Evolutionary conservation across 1,140 invertebrate species (phyloP).

Genomic region (Microvelia longipes): DNA sequence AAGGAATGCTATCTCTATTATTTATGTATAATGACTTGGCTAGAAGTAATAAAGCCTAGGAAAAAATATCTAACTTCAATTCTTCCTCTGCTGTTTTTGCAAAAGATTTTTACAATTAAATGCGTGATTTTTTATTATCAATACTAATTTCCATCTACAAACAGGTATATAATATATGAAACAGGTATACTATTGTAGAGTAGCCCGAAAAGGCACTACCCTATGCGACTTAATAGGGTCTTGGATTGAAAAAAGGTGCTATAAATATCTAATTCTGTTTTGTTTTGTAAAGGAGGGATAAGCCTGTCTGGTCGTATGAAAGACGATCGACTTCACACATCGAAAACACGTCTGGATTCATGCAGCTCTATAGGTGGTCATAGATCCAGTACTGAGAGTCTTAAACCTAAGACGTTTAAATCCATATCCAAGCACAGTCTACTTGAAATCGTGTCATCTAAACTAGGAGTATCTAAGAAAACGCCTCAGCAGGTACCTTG

Average conservation of each 20-base stretch:
- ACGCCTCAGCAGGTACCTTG: constrained; percentile 33
- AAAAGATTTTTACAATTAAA: no score
- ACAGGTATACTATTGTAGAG: no score
- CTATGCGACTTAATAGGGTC: no score
- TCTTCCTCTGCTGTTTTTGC: no score
- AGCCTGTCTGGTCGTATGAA: constrained; percentile 30
- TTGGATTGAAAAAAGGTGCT: neutral
- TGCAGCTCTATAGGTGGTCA: constrained; percentile 29
- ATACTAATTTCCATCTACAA: no score
- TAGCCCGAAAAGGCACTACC: no score
- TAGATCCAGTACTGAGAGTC: constrained; percentile 25
- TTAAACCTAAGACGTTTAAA: constrained; percentile 30
- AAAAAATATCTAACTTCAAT: no score
- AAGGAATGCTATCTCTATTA: no score
- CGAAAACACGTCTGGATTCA: constrained; percentile 35
- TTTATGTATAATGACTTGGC: no score
- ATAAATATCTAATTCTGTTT: neutral
- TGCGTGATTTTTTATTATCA: no score
- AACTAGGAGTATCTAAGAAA: constrained; percentile 41
- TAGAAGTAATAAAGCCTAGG: no score
- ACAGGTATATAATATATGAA: no score
- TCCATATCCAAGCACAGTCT: constrained; percentile 40
- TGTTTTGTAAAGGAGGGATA: constrained; percentile 18
- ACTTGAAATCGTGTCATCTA: constrained; percentile 49
- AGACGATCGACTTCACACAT: constrained; percentile 32